These are phyloP conservation scores for Bothrops jararaca DNA, from an alignment of 2,113 vertebrate genomes.

Conservation along the genomic window DNA sequence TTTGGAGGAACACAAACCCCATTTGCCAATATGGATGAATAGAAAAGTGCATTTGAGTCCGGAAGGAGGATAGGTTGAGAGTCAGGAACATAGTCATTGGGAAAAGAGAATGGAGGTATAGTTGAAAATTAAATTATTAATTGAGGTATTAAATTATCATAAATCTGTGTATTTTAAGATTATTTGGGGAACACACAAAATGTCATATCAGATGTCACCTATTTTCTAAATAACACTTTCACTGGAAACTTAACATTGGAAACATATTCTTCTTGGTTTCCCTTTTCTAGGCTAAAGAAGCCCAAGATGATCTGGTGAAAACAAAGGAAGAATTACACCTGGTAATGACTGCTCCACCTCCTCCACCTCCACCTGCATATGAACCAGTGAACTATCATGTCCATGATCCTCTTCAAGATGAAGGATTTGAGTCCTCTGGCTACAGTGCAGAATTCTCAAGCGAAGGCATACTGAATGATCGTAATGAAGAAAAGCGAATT, in stretches of 20 bases:
- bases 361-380: constrained; percentile 77
- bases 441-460: constrained; percentile 87
- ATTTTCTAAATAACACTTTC: background rate
- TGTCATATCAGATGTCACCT: background rate
- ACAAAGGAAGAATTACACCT: constrained; percentile 88
- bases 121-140: background rate
- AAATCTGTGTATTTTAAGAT: background rate
- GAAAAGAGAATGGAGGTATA: background rate
- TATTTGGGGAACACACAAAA: background rate
- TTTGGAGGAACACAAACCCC: background rate
- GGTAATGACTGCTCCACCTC: constrained; percentile 79
- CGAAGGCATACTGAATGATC: constrained; percentile 82
- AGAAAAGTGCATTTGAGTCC: background rate
- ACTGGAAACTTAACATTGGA: background rate
- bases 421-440: constrained; percentile 77
- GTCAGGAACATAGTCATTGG: background rate
- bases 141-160: background rate
- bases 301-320: constrained; percentile 84
- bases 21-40: background rate
- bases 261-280: constrained; percentile 2
- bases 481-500: constrained; percentile 84
- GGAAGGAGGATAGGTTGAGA: background rate
- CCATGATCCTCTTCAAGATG: constrained; percentile 78
- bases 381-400: constrained; percentile 75
- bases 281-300: constrained; percentile 79